These are phyloP conservation scores for Hirtodrosophila alboralis DNA, from an alignment of 2,888 invertebrate genomes.

Conservation along the genomic window DNA sequence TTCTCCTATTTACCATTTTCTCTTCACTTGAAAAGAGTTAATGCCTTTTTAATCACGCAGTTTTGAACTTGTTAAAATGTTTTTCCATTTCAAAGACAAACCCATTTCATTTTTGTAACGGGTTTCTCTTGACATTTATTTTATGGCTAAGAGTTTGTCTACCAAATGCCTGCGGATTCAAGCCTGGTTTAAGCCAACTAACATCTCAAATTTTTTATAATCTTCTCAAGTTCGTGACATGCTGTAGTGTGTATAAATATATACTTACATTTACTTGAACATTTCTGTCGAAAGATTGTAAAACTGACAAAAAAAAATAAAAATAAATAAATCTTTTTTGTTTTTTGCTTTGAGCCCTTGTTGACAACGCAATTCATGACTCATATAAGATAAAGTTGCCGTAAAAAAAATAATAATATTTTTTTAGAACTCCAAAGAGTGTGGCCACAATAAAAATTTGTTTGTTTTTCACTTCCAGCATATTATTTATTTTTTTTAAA, in stretches of 20 bases:
- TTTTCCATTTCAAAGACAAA: slow-evolving; percentile 2
- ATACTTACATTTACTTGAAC: not conserved
- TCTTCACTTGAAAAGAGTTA: slow-evolving; percentile 8
- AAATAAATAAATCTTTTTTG: too few species aligned
- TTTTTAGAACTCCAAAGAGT: slow-evolving; percentile 26
- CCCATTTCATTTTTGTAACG: slow-evolving; percentile 1
- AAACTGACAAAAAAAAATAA: slow-evolving; percentile 1
- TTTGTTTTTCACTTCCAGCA: slow-evolving; percentile 48
- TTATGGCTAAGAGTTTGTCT: slow-evolving; percentile 10
- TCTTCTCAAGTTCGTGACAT: slow-evolving; percentile 25
- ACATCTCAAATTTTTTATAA: slow-evolving; percentile 9
- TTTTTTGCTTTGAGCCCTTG: slow-evolving; percentile 27
- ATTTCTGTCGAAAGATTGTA: not conserved
- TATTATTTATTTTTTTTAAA: slow-evolving; percentile 41
- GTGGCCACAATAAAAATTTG: slow-evolving; percentile 42
- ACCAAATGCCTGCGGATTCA: slow-evolving; percentile 13
- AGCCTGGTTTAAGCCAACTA: slow-evolving; percentile 14
- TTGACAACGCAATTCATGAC: slow-evolving; percentile 23
- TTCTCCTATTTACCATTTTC: slow-evolving; percentile 2
- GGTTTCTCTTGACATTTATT: slow-evolving; percentile 27
- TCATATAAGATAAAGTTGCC: slow-evolving; percentile 35
- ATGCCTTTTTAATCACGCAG: slow-evolving; percentile 4
- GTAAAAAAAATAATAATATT: slow-evolving; percentile 24
- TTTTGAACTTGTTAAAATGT: slow-evolving; percentile 6
- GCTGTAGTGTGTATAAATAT: slow-evolving; percentile 1